A percentile compares a stretch with the other conserved stretches of the same genome.
Evolutionary conservation across 2,797 vertebrate genomes (phyloP).

Genomic region (Cyclopterus lumpus): DNA sequence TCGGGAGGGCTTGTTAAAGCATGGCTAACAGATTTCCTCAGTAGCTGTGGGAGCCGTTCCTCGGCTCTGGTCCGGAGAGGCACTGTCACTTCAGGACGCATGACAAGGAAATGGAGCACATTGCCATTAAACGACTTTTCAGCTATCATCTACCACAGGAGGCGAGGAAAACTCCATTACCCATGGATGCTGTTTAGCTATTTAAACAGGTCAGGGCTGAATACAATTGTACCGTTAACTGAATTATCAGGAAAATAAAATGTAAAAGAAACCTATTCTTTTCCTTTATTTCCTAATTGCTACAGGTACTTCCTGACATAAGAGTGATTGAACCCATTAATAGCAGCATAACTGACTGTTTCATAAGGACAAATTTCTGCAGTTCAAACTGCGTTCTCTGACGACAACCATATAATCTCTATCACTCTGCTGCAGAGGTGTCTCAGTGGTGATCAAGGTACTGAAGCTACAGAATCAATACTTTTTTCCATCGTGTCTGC

Average conservation of each 20-base stretch:
- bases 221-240: constrained; percentile 19
- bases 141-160: constrained; percentile 36
- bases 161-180: constrained; percentile 37
- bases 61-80: constrained; percentile 51
- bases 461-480: constrained; percentile 60
- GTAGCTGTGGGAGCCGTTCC: constrained; percentile 57
- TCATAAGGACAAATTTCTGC: constrained; percentile 29
- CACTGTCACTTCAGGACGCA: constrained; percentile 55
- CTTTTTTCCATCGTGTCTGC: constrained; percentile 48
- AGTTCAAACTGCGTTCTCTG: constrained; percentile 1
- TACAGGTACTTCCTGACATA: not conserved
- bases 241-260: constrained; percentile 10
- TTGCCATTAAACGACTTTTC: constrained; percentile 56
- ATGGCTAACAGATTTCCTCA: constrained; percentile 77
- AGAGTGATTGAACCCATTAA: not conserved
- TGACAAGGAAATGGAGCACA: constrained; percentile 64
- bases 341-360: constrained; percentile 19
- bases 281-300: constrained; percentile 8
- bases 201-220: constrained; percentile 24
- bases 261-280: constrained; percentile 11
- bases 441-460: constrained; percentile 49
- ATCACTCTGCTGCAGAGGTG: constrained; percentile 18
- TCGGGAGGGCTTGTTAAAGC: constrained; percentile 70
- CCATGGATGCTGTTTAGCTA: constrained; percentile 32
- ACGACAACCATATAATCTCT: constrained; percentile 14